Evolutionary conservation across 2,797 vertebrate genomes (phyloP), one percentile per base, ranked within the genome.

Genomic region (Steatocranus sp.): DNA sequence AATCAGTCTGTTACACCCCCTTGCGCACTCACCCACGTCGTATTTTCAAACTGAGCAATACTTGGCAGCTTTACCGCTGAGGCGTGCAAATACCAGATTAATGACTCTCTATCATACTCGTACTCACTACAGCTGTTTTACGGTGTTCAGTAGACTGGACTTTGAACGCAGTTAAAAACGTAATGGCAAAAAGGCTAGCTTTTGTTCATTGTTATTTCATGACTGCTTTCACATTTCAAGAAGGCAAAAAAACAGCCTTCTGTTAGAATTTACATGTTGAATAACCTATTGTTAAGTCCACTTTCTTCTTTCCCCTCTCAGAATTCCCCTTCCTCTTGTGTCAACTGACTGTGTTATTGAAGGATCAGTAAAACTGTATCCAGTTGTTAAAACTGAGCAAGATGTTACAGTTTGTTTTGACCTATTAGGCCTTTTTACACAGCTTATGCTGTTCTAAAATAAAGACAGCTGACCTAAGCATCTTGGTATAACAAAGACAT

Each of bases 321-420:
- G 81, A 93, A 90, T 88, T 92, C 54, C 92, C 90, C 91, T 82
- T 85, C 51, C 25, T 81, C 25, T 8, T 41, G 4, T 46, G 34
- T 36, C 3, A 3, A 32, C 5, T 46, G 30, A 25, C 54, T 32
- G 8, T 56, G 6, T 34, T 8, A 27, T 81, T 6, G 75, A 51
- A 41, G 36, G 17, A 18, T 75, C 8, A 20, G 9, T 27, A 5
- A 38, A 8, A 51, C 5, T 63, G 14, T 34, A 70, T 81, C 68
- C 49, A 79, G 50, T 4, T 66, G 6, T 73, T 48, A 73, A 32
- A 48, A 48, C 25, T 48, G 43, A 32, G 43, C 15, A 46, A 48
- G 25, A 48, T 48, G 41, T 48, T 73, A 27, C 23, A 61, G 10
- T 73, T 18, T 73, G 43, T 30, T 8, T 30, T 73, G 43, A 51